Evolutionary conservation across 1,140 invertebrate genomes (phyloP).

Genomic region (Hermatobates lingyangjiaoensis): DNA sequence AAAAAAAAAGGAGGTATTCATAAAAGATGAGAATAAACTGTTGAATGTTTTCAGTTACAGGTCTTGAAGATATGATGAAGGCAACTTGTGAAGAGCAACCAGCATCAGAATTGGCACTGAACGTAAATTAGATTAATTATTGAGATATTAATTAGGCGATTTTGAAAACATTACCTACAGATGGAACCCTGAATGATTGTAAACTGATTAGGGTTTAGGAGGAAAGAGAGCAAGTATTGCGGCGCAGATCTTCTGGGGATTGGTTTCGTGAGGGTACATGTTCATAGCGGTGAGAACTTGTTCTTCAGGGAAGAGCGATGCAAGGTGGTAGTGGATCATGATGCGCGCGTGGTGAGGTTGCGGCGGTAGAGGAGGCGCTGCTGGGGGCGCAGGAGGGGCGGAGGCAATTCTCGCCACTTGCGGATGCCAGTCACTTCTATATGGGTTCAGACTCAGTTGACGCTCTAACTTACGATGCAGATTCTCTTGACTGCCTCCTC

Average conservation of each 20-base stretch:
- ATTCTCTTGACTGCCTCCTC: conserved; percentile 25
- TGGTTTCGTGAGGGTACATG: conserved; percentile 65
- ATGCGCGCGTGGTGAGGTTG: conserved; percentile 17
- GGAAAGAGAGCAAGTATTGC: conserved; percentile 60
- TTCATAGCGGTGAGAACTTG: conserved; percentile 70
- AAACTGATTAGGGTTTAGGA: conserved; percentile 8
- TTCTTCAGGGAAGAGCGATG: conserved; percentile 71
- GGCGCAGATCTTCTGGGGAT: conserved; percentile 73
- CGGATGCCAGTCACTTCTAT: conserved; percentile 14
- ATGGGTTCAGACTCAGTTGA: conserved; percentile 63
- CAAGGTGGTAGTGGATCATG: conserved; percentile 57
- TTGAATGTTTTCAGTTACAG: no score
- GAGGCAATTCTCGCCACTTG: conserved; percentile 55
- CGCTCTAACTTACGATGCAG: conserved; percentile 59
- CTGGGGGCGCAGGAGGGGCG: conserved; percentile 45
- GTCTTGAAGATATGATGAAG: no score
- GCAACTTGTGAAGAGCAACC: no score
- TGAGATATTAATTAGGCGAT: no score
- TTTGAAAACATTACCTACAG: no score
- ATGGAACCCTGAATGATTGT: no score
- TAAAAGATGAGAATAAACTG: no score
- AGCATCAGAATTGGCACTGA: no score
- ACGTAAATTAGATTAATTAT: no score
- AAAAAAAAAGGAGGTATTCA: no score
- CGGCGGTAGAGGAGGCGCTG: conserved; percentile 23